Base-by-base conservation (phyloP, 2,113 vertebrate species). In the Poeciliopsis occidentalis region DNA sequence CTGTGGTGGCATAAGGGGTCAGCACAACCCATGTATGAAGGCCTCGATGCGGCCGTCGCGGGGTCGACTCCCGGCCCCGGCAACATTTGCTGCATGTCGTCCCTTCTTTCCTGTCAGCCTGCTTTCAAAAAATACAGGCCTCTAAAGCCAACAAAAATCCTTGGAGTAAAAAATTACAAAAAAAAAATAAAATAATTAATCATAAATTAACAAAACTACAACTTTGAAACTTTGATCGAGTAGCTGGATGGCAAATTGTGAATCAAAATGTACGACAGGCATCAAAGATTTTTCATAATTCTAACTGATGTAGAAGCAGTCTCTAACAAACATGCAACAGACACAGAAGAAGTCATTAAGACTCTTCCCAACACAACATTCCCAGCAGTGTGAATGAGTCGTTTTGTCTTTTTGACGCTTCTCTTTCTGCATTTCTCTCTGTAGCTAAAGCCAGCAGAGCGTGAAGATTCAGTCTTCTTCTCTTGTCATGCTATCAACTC, bases 401-500 rank as follows among this genome's bases (percentile, higher is more conserved):
- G 60, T 67, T 82, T 37, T 78, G 37, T 81, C 5, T 80, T n/a
- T 73, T 24, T 81, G 27, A 73, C 64, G 64, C 74, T 75, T 73
- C 10, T 66, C 57, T 76, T 31, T 82, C 47, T 61, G 17, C 30
- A 24, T 73, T 79, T 74, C 60, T 78, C 29, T n/a, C 29, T 71
- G 61, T 71, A 99, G 98, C 95, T 99, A 75, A 98, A 98, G 78
- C 98, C 97, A 3, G 97, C 98, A 0, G 98, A 98, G 88, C 97
- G 98, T 0, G 98, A 98, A 75, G 98, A 99, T 91, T 99, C 98
- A 0, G 97, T 99, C 82, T 99, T 99, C 93, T 99, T 99, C 93
- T 98, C 98, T 77, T 99, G 98, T 87, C 98, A 99, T 0, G 98
- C 98, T 75, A 99, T 99, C 94, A 99, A 99, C 91, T 99, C 98